Evolutionary conservation across 1,140 invertebrate genomes (phyloP).

Genomic region (Pogonognathellus flavescens): DNA sequence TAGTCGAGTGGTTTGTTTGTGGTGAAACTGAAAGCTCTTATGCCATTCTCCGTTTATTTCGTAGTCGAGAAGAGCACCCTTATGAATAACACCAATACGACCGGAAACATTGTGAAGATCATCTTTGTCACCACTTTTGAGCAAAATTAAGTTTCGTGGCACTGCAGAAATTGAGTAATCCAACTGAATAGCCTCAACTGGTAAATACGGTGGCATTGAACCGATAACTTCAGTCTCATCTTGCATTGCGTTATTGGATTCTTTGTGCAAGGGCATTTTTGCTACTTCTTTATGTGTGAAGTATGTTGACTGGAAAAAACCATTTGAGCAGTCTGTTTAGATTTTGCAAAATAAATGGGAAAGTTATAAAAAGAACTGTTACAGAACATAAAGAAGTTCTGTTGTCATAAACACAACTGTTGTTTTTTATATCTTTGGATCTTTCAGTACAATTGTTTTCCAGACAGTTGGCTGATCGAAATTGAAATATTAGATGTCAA

Average conservation of each 20-base stretch:
- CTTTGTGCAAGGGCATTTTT: not conserved
- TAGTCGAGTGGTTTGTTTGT: constrained; percentile 43
- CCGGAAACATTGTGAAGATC: constrained; percentile 35
- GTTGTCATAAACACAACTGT: too few relatives aligned
- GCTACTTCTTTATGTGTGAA: too few relatives aligned
- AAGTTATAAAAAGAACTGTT: too few relatives aligned
- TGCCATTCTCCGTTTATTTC: constrained; percentile 43
- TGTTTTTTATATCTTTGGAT: too few relatives aligned
- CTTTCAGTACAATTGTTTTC: too few relatives aligned
- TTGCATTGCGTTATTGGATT: not conserved
- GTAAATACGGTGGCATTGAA: not conserved
- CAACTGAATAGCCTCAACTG: constrained; percentile 20
- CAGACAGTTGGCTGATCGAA: too few relatives aligned
- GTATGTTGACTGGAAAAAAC: too few relatives aligned
- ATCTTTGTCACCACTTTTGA: not conserved
- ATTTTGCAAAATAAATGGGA: too few relatives aligned
- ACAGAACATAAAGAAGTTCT: too few relatives aligned
- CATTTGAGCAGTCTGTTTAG: too few relatives aligned
- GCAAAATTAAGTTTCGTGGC: constrained; percentile 35
- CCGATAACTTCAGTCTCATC: not conserved
- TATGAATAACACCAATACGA: constrained; percentile 50
- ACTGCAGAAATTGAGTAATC: constrained; percentile 51
- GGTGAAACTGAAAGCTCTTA: constrained; percentile 1
- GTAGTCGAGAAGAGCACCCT: constrained; percentile 53
- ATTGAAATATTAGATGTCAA: too few relatives aligned